A percentile compares a stretch with the other conserved stretches of the same genome.
phyloP scores from a whole-genome alignment of 1,140 invertebrate species.

The Dreissena rostriformis region DNA sequence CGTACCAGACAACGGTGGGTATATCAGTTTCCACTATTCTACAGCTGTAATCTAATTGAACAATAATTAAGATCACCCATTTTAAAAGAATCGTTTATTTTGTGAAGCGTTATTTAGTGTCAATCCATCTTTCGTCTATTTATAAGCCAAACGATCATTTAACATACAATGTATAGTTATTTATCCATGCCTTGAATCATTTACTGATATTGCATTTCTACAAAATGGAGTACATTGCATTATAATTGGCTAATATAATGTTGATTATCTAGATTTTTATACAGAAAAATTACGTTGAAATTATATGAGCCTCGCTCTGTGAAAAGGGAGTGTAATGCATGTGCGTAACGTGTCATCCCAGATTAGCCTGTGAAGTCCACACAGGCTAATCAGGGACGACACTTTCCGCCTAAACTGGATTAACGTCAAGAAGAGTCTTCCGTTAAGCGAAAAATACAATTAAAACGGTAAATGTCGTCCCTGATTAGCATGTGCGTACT shows the following conservation, averaged over 20 bases:
- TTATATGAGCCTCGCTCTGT: too few relatives aligned
- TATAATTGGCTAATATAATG: background rate
- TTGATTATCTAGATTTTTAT: background rate
- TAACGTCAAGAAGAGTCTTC: too few relatives aligned
- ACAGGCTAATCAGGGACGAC: too few relatives aligned
- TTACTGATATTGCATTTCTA: background rate
- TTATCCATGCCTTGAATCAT: background rate
- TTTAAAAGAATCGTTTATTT: background rate
- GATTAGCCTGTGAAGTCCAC: too few relatives aligned
- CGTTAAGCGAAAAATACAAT: too few relatives aligned
- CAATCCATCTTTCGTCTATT: background rate
- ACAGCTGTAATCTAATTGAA: background rate
- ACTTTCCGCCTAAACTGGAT: too few relatives aligned
- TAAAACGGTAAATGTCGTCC: too few relatives aligned
- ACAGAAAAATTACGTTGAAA: too few relatives aligned
- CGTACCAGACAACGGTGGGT: constrained; percentile 33
- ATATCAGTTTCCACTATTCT: background rate
- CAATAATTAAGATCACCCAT: background rate
- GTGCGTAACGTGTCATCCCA: too few relatives aligned
- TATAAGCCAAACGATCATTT: background rate
- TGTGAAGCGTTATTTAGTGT: background rate
- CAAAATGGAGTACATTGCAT: background rate
- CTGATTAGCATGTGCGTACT: too few relatives aligned
- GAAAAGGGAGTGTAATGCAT: too few relatives aligned
- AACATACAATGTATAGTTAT: too few relatives aligned